Conservation (phyloP, 2,888 invertebrate genomes). For the Ypsolopha sequella region DNA sequence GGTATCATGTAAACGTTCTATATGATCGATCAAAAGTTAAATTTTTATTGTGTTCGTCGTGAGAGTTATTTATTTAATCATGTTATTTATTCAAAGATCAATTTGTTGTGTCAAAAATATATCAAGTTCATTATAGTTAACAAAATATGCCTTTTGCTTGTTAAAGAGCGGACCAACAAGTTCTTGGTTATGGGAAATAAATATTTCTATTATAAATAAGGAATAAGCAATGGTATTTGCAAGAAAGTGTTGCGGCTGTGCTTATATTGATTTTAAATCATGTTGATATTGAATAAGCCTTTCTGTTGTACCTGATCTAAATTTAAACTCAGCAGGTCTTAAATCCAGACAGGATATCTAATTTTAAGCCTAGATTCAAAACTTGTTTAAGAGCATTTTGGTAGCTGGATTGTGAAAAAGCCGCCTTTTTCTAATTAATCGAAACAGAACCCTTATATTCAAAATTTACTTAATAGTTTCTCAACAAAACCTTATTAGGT, state of each 20-base stretch:
- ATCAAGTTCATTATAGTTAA: slow-evolving; percentile 18
- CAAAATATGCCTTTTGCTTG: slow-evolving; percentile 54
- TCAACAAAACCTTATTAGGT: too few relatives aligned
- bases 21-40: too few relatives aligned
- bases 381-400: too few relatives aligned
- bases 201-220: slow-evolving; percentile 28
- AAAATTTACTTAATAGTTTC: too few relatives aligned
- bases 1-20: too few relatives aligned
- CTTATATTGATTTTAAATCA: slow-evolving; percentile 24
- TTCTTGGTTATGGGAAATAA: slow-evolving; percentile 55
- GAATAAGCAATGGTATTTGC: slow-evolving; percentile 34
- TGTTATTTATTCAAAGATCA: too few relatives aligned
- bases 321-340: not conserved
- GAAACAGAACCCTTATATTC: too few relatives aligned
- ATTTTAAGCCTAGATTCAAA: not conserved
- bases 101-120: too few relatives aligned
- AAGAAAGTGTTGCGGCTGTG: slow-evolving; percentile 56
- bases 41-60: too few relatives aligned
- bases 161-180: slow-evolving; percentile 61
- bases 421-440: too few relatives aligned
- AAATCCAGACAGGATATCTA: not conserved
- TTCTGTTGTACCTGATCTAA: slow-evolving; percentile 1
- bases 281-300: slow-evolving; percentile 7
- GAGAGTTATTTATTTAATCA: too few relatives aligned
- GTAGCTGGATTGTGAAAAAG: too few relatives aligned